phyloP scores from a whole-genome alignment of 2,888 invertebrate species.

The Melanargia galathea region DNA sequence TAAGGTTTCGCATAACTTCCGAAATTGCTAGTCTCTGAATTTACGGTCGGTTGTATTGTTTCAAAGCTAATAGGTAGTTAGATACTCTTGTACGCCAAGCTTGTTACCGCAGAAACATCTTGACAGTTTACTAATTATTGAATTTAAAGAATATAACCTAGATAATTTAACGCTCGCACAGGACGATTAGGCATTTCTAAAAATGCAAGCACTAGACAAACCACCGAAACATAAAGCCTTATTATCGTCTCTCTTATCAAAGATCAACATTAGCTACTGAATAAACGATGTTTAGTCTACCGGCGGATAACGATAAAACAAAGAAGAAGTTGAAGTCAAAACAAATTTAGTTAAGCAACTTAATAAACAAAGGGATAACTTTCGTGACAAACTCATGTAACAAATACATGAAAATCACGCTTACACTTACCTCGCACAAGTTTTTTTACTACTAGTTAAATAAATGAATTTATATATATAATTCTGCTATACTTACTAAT shows the following conservation, averaged over 20 bases:
- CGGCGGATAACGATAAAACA: too few species aligned
- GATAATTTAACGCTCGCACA: neutral
- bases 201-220: too few species aligned
- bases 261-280: neutral
- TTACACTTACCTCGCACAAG: too few species aligned
- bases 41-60: conserved; percentile 52
- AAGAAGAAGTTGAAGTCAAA: too few species aligned
- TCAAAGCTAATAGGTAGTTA: conserved; percentile 31
- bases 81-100: neutral
- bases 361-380: too few species aligned
- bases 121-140: neutral
- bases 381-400: too few species aligned
- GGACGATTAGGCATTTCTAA: neutral
- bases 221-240: neutral
- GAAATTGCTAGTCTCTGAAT: conserved; percentile 65
- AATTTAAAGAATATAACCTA: neutral
- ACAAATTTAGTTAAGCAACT: too few species aligned
- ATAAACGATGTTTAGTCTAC: too few species aligned
- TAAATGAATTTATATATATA: too few species aligned
- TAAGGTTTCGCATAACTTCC: conserved; percentile 73
- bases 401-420: too few species aligned
- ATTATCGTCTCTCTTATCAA: neutral
- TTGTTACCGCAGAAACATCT: neutral
- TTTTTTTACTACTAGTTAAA: too few species aligned
- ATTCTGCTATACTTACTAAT: too few species aligned